Conservation (phyloP, 2,888 invertebrate species). For the Eutolmus rufibarbis region DNA sequence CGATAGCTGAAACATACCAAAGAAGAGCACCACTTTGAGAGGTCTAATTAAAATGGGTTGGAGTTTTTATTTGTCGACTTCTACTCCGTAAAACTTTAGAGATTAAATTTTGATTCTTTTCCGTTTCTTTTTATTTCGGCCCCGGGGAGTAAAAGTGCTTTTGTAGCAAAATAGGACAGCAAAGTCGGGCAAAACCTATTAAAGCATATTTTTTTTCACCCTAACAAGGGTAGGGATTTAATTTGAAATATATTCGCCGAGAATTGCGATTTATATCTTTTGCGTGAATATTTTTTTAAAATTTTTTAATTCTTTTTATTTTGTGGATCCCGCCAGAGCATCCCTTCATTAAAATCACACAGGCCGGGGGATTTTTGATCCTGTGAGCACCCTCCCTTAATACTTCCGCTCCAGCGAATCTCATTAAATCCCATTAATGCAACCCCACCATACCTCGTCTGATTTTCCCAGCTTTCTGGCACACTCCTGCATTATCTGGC, state of each 20-base stretch:
- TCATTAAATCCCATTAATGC: background rate
- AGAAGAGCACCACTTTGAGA: background rate
- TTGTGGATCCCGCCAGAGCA: background rate
- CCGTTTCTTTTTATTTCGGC: background rate
- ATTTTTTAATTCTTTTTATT: background rate
- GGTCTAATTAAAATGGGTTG: background rate
- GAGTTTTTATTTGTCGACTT: background rate
- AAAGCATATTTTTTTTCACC: background rate
- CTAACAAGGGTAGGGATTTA: background rate
- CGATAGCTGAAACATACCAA: background rate
- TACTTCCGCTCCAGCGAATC: background rate
- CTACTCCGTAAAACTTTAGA: background rate
- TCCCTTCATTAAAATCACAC: background rate
- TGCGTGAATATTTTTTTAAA: background rate
- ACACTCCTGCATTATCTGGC: background rate
- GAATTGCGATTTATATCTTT: background rate
- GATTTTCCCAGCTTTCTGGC: background rate
- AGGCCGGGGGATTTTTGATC: background rate
- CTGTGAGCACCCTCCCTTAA: background rate
- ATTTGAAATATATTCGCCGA: background rate
- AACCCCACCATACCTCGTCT: background rate
- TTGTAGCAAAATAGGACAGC: background rate
- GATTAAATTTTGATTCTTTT: background rate
- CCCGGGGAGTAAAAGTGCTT: background rate
- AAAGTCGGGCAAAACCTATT: background rate